Conservation (phyloP, 2,888 invertebrate genomes). For the Trichacis sp. region DNA sequence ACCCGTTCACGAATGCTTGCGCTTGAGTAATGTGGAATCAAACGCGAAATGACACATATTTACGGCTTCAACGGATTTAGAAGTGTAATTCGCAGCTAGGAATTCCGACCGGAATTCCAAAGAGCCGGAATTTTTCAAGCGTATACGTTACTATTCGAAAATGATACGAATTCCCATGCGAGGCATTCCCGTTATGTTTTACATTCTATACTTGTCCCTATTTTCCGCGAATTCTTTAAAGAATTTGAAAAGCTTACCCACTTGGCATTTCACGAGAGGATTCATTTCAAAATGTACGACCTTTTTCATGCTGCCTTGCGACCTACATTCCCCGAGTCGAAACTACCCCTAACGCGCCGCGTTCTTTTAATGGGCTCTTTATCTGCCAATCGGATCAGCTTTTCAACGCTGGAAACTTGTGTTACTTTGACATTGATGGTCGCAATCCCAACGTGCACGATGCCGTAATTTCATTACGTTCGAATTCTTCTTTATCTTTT, state of each 20-base stretch:
- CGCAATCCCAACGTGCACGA: background rate
- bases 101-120: background rate
- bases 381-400: constrained; percentile 3
- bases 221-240: constrained; percentile 1
- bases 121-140: background rate
- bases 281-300: constrained; percentile 1
- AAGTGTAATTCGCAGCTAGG: background rate
- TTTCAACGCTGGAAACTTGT: background rate
- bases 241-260: constrained; percentile 5
- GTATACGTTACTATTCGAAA: background rate
- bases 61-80: background rate
- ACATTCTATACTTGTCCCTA: constrained; percentile 1
- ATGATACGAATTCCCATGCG: background rate
- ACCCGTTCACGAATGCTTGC: background rate
- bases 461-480: too few relatives aligned
- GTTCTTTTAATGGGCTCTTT: constrained; percentile 6
- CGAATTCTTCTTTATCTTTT: too few relatives aligned
- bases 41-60: background rate
- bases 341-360: background rate
- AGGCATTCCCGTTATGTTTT: background rate
- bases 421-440: background rate
- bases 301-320: background rate
- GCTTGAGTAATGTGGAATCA: background rate
- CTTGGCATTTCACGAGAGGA: constrained; percentile 3
- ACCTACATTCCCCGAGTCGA: constrained; percentile 4